A percentile compares a stretch with the other conserved stretches of the same genome.
phyloP scores from a whole-genome alignment of 1,140 invertebrate species.

The Carcinoscorpius rotundicauda region DNA sequence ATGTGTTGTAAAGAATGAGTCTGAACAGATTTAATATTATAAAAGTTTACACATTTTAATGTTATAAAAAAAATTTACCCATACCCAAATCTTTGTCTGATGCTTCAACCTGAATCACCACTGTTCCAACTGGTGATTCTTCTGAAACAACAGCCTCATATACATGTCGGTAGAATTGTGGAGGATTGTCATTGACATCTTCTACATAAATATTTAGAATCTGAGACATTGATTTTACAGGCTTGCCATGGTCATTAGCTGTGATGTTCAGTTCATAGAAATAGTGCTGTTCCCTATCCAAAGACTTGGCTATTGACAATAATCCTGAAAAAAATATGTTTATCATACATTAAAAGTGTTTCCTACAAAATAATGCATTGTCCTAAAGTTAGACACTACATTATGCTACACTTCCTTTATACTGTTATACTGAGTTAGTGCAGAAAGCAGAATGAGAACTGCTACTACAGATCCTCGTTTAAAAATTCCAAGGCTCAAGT shows the following conservation, averaged over 20 bases:
- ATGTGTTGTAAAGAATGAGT: too few relatives aligned
- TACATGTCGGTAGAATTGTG: constrained; percentile 57
- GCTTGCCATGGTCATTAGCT: constrained; percentile 77
- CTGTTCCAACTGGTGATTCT: constrained; percentile 56
- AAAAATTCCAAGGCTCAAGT: too few relatives aligned
- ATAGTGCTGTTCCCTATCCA: constrained; percentile 68
- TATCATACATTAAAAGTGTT: too few relatives aligned
- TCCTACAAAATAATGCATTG: too few relatives aligned
- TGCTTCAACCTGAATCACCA: constrained; percentile 63
- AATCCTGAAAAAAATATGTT: constrained; percentile 46
- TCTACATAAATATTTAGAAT: constrained; percentile 50
- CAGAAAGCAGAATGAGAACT: too few relatives aligned
- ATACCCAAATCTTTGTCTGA: constrained; percentile 51
- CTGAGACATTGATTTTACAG: constrained; percentile 48
- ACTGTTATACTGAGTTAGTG: too few relatives aligned
- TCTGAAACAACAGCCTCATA: constrained; percentile 70
- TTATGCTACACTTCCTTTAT: too few relatives aligned
- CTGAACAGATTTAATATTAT: background rate
- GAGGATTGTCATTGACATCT: constrained; percentile 60
- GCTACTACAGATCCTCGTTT: too few relatives aligned
- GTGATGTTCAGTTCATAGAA: constrained; percentile 63
- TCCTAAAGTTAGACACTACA: too few relatives aligned
- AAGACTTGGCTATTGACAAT: constrained; percentile 55
- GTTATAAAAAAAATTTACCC: background rate
- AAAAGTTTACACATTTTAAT: background rate